Base-by-base conservation (phyloP, 2,888 invertebrate species). In the Melanotus villosus region DNA sequence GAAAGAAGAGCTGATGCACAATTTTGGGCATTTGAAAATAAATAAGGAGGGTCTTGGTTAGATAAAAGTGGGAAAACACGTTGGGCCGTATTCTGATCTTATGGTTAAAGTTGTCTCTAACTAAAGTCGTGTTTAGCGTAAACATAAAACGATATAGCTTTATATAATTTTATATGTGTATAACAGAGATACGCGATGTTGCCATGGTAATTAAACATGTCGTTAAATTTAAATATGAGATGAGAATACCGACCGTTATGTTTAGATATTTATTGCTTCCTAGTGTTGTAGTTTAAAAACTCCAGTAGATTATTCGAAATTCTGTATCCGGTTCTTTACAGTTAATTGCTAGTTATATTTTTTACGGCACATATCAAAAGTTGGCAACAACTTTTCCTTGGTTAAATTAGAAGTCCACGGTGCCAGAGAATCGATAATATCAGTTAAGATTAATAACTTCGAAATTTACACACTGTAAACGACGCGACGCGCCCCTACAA, bases 401-500 rank as follows among this genome's bases (percentile, higher is more conserved):
- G 26, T 52, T 34, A 21, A 52, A 32, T 52, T 52, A 52, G n/a
- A 47, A 47, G 47, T 21, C 47, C 10, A 12, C 47, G 9, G 19
- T 19, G 9, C 43, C 18, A 10, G n/a, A n/a, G n/a, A n/a, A n/a
- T 23, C n/a, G 47, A 47, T 47, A 23, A 47, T 23, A 23, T 45
- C 23, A 12, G 19, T 16, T 12, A 47, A 47, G 47, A 47, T 47
- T 47, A 47, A 47, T 47, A 47, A 47, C 47, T 47, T 47, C 47
- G 10, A 47, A 26, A 47, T 47, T 47, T 23, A 47, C 47, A 47
- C 47, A 19, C 10, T 14, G 6, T 52, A 52, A 18, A 14, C 32
- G 7, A 16, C 14, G 3, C 26, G 26, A 26, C 26, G n/a, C n/a
- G n/a, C 23, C 10, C 0, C 32, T 47, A n/a, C n/a, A 52, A 52